Evolutionary conservation across 2,888 invertebrate genomes (phyloP).

Genomic region (Tenthredo livida): DNA sequence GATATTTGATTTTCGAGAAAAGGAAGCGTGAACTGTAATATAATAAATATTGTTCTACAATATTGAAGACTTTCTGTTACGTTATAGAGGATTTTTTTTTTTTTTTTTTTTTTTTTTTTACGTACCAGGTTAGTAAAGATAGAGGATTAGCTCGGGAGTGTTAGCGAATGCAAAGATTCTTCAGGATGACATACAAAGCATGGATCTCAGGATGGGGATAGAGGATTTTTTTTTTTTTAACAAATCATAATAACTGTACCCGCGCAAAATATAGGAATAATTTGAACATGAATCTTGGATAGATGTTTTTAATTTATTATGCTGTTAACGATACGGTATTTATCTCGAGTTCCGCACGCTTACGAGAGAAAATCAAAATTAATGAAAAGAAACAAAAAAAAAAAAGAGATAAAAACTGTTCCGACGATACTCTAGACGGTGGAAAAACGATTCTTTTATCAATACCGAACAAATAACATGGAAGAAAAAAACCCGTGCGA

Average conservation of each 20-base stretch:
- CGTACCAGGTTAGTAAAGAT: slow-evolving; percentile 31
- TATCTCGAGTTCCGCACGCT: not conserved
- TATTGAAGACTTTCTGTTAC: slow-evolving; percentile 8
- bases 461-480: not conserved
- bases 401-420: not conserved
- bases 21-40: not conserved
- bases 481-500: slow-evolving; percentile 10
- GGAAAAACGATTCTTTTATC: slow-evolving; percentile 5
- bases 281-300: not conserved
- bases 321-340: not conserved
- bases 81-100: slow-evolving; percentile 7
- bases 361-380: not conserved
- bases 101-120: not conserved
- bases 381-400: not conserved
- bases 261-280: not conserved
- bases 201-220: not conserved
- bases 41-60: not conserved
- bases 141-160: not conserved
- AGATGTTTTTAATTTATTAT: not conserved
- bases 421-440: not conserved
- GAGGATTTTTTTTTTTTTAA: not conserved
- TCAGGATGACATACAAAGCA: slow-evolving; percentile 21
- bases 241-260: not conserved
- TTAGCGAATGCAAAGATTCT: slow-evolving; percentile 1
- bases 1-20: not conserved